Base-by-base conservation (phyloP, 1,140 invertebrate species). In the Drosophila subpulchrella region DNA sequence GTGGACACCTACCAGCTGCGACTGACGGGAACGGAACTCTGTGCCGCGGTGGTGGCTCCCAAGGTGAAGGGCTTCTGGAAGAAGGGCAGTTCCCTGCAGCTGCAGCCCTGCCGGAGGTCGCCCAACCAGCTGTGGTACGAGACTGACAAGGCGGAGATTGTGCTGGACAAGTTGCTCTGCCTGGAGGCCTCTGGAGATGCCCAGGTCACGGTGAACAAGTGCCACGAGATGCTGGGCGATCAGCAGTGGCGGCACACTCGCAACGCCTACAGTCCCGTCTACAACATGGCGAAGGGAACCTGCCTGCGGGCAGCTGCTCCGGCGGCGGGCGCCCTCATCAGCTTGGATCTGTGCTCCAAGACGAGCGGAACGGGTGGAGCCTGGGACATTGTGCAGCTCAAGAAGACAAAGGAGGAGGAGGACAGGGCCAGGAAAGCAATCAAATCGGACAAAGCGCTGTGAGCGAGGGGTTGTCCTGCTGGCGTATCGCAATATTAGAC, bases 211-310 rank as follows among this genome's bases (percentile, higher is more conserved):
- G 92, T 99, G 8, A 95, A 95, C 59, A 99, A 99, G 93, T 99
- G 98, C 89, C 97, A 98, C 91, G 97, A 98, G 92, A 96, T 97
- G 94, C 95, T 97, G 15, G 97, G 96, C 1, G 94, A 96, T 75
- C 98, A 99, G 92, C 96, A 97, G 75, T 99, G 98, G 98, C 95
- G 95, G 58, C 95, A 96, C 79, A 96, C 95, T 75, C 94, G 94
- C 58, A 92, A 94, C 58, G 95, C 93, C 62, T 93, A 94, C 39
- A 95, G 95, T 79, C 95, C 96, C 13, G 94, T 98, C 56, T 98
- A 98, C 90, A 98, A 97, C 85, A 94, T 96, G 78, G 97, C 97
- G 15, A 95, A 96, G 36, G 97, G 97, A 1, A 96, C 96, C 42
- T 98, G 97, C 89, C 91, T 98, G 13, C 95, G 95, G 17, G 95